These are phyloP conservation scores for Agrotis segetum DNA, from an alignment of 2,888 invertebrate genomes.

Conservation along the genomic window DNA sequence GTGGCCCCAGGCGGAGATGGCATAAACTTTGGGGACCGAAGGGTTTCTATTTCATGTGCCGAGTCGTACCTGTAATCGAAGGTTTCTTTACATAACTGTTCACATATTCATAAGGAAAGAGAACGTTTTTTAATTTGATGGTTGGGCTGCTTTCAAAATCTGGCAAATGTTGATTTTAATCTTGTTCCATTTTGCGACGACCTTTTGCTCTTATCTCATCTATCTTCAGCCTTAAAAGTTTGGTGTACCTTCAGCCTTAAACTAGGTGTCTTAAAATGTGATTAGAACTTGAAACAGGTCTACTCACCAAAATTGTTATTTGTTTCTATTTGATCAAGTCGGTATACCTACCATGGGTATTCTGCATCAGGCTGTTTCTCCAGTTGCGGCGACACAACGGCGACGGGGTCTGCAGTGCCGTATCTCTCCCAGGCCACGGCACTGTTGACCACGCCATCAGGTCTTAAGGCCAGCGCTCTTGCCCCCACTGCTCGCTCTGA, in stretches of 20 bases:
- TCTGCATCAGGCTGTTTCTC: constrained; percentile 93
- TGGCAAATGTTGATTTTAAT: background rate
- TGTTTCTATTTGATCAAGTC: no score
- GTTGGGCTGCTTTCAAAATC: background rate
- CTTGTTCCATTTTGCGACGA: background rate
- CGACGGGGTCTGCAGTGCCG: constrained; percentile 84
- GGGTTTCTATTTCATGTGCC: constrained; percentile 91
- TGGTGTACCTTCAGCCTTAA: no score
- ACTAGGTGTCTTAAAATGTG: no score
- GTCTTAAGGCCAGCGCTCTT: constrained; percentile 81
- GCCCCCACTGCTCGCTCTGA: constrained; percentile 91
- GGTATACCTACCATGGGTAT: constrained; percentile 92
- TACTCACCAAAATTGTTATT: no score
- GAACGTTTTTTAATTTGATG: background rate
- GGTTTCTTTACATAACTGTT: background rate
- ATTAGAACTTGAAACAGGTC: no score
- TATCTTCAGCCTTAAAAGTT: background rate
- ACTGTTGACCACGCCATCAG: constrained; percentile 82
- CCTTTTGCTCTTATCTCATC: no score
- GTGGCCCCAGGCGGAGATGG: constrained; percentile 92
- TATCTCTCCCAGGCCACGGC: constrained; percentile 85
- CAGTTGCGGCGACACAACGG: constrained; percentile 87
- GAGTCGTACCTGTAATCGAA: constrained; percentile 91
- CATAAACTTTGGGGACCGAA: constrained; percentile 93
- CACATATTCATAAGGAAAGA: background rate